A percentile compares a stretch with the other conserved stretches of the same genome.
These are phyloP conservation scores for Drosophila equinoxialis DNA, from an alignment of 1,140 invertebrate species.

Conservation along the genomic window DNA sequence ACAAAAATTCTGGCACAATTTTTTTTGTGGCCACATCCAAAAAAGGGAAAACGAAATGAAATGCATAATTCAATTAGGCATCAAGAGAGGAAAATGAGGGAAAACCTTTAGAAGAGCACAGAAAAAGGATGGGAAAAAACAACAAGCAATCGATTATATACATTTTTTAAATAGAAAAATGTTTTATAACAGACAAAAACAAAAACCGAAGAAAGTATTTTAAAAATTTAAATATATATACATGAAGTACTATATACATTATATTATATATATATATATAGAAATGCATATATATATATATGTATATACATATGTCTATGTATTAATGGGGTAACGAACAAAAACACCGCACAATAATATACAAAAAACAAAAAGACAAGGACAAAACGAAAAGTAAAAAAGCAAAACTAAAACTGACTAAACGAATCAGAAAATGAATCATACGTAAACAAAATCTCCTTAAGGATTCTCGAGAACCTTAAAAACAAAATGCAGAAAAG, in stretches of 20 bases:
- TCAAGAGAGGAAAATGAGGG: background rate
- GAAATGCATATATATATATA: constrained; percentile 55
- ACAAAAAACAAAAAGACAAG: constrained; percentile 51
- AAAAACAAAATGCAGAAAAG: constrained; percentile 60
- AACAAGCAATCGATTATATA: constrained; percentile 80
- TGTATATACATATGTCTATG: constrained; percentile 65
- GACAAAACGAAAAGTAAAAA: constrained; percentile 18
- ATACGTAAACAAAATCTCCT: constrained; percentile 57
- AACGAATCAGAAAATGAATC: constrained; percentile 30
- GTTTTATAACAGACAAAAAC: constrained; percentile 72
- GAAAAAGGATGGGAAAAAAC: constrained; percentile 44
- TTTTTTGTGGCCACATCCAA: constrained; percentile 51
- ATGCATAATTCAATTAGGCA: constrained; percentile 3
- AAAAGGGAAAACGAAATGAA: background rate
- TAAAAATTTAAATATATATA: constrained; percentile 81
- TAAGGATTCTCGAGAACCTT: constrained; percentile 27
- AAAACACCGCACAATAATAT: constrained; percentile 81
- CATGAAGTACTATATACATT: constrained; percentile 73
- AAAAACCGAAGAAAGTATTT: constrained; percentile 76
- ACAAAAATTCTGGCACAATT: constrained; percentile 49
- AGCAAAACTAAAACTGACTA: background rate
- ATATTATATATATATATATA: constrained; percentile 57
- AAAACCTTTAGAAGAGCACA: constrained; percentile 43
- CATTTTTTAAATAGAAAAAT: constrained; percentile 73
- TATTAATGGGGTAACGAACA: constrained; percentile 77